These are phyloP conservation scores for Bellardia bayeri DNA, from an alignment of 2,888 invertebrate genomes.

Conservation along the genomic window DNA sequence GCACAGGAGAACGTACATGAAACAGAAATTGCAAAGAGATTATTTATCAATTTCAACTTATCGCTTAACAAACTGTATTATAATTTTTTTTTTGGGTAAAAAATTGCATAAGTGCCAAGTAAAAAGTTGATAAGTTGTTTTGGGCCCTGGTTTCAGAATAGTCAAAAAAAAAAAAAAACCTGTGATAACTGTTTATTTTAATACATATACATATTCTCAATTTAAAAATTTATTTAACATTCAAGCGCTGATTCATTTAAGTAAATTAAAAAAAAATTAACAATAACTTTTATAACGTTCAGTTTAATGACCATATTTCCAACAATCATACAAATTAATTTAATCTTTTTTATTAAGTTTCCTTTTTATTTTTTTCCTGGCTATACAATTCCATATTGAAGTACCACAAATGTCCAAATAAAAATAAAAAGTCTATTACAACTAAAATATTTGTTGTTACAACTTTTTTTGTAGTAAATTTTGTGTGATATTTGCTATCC, in stretches of 20 bases:
- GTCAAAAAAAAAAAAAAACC: no score
- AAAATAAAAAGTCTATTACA: conserved; percentile 67
- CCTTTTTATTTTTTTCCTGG: not conserved
- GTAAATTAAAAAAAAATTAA: not conserved
- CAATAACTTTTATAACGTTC: not conserved
- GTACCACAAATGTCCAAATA: conserved; percentile 41
- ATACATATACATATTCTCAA: no score
- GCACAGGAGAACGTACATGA: no score
- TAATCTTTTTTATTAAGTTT: conserved; percentile 6
- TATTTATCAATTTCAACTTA: no score
- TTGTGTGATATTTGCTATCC: conserved; percentile 64
- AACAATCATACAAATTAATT: conserved; percentile 62
- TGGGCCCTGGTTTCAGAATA: no score
- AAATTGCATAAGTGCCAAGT: no score
- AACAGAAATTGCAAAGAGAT: no score
- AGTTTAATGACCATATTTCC: conserved; percentile 38
- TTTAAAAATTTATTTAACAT: no score
- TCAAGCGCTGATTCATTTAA: not conserved
- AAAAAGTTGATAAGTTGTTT: no score
- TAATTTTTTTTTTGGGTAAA: no score
- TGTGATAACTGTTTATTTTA: no score
- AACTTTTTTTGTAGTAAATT: conserved; percentile 34
- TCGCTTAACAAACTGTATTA: no score
- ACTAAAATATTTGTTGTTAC: conserved; percentile 24
- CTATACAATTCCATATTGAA: conserved; percentile 25